Base-by-base conservation (phyloP, 1,140 invertebrate species). In the Kradibia gibbosae region DNA sequence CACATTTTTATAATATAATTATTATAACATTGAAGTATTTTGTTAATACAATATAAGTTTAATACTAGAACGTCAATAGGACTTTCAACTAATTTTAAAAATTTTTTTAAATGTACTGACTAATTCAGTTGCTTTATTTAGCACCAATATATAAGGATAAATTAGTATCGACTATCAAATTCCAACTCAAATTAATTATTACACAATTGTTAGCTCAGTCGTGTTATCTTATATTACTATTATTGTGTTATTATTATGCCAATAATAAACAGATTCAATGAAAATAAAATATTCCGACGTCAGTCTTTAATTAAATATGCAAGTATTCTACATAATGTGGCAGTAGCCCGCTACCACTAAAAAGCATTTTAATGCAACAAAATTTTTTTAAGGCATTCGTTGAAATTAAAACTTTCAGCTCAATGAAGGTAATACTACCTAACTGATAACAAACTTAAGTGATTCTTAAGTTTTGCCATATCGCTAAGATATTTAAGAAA, bases 321-420 rank as follows among this genome's bases (percentile, higher is more conserved):
- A 78, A 82, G 75, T 73, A 53, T 77, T 82, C 2, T 48, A 34
- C 42, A 55, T 48, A 78, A 73, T 20, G 53, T 78, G 75, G 70
- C 81, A 82, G 81, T 82, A 82, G 70, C 76, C 75, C 15, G 81
- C 76, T 82, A 82, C 80, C 80, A 82, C 74, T 72, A 76, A 48
- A 3, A 76, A 72, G 50, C 31, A 73, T 73, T 48, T 53, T 72
- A 74, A 73, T 82, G 55, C 80, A 71, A 71, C 25, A 48, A 81
- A 67, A 20, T 75, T 20, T 76, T n/a, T 11, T 28, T 81, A 45
- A 45, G 22, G 71, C 62, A 50, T 34, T 48, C 13, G 65, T 53
- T 71, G 15, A 53, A 53, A 17, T 80, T 71, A 70, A 67, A 70
- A 73, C 22, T 81, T 77, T 34, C 48, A 67, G 72, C 71, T 60